A percentile compares a stretch with the other conserved stretches of the same genome.
Conservation (phyloP, 1,140 invertebrate species). For the Aphaenogaster rudis region DNA sequence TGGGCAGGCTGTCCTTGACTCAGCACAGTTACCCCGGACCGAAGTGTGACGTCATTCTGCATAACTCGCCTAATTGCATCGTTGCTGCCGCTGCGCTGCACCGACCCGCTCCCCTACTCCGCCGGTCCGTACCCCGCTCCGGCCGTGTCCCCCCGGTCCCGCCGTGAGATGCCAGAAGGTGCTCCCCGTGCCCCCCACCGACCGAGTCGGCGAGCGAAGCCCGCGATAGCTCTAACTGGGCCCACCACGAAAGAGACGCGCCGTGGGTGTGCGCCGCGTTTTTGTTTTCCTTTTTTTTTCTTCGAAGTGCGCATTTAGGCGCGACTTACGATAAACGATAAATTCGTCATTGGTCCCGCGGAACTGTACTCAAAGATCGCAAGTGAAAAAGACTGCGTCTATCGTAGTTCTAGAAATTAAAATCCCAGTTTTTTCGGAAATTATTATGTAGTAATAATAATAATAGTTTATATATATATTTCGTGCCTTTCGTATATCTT, state of each 20-base stretch:
- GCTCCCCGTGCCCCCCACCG: neutral
- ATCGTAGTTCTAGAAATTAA: neutral
- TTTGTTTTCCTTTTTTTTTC: neutral
- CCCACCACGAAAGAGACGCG: slow-evolving; percentile 45
- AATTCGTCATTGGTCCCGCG: neutral
- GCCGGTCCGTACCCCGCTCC: slow-evolving; percentile 18
- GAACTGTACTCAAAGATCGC: neutral
- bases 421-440: neutral
- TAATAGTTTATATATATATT: too few species aligned
- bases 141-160: slow-evolving; percentile 34
- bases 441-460: neutral
- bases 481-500: neutral
- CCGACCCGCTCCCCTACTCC: slow-evolving; percentile 58
- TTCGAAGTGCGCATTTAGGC: neutral
- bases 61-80: slow-evolving; percentile 87
- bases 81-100: slow-evolving; percentile 76
- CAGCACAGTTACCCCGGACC: slow-evolving; percentile 87
- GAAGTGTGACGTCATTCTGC: slow-evolving; percentile 86
- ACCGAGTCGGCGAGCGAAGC: neutral
- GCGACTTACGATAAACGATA: neutral
- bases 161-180: slow-evolving; percentile 18
- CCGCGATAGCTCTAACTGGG: slow-evolving; percentile 63
- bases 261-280: slow-evolving; percentile 26
- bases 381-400: neutral
- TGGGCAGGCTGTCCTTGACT: slow-evolving; percentile 86